phyloP scores from a whole-genome alignment of 2,113 vertebrate species.

The Scalopus aquaticus region DNA sequence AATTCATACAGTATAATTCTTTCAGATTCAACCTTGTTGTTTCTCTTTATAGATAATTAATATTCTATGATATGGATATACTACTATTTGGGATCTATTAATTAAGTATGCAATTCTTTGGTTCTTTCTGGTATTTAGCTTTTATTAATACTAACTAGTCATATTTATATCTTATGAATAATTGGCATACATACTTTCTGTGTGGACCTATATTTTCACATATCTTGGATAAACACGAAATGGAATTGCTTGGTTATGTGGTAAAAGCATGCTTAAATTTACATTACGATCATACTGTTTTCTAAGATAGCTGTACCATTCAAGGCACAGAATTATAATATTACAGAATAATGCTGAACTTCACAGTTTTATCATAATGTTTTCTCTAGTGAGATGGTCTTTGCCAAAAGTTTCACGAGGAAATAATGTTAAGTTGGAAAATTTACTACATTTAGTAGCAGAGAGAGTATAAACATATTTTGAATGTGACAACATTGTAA shows the following conservation, averaged over 20 bases:
- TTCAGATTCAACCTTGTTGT: not conserved
- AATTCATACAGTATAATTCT: not conserved
- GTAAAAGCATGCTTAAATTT: not conserved
- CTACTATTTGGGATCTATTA: not conserved
- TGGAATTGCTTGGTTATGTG: not conserved
- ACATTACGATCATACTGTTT: not conserved
- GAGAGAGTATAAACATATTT: not conserved
- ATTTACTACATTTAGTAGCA: not conserved
- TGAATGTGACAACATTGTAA: not conserved
- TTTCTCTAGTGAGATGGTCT: not conserved
- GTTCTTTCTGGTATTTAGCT: not conserved
- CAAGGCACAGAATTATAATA: not conserved
- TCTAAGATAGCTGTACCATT: not conserved
- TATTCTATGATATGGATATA: not conserved
- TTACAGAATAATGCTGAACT: not conserved
- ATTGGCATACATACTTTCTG: not conserved
- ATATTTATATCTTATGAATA: not conserved
- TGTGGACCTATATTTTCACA: not conserved
- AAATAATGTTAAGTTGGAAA: not conserved
- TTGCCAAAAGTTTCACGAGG: not conserved
- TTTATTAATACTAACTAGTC: not conserved
- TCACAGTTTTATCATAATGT: not conserved
- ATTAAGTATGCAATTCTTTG: not conserved
- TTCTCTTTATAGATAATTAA: not conserved
- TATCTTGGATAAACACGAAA: not conserved